Conservation (phyloP, 2,888 invertebrate species). For the Parelbella ahira region DNA sequence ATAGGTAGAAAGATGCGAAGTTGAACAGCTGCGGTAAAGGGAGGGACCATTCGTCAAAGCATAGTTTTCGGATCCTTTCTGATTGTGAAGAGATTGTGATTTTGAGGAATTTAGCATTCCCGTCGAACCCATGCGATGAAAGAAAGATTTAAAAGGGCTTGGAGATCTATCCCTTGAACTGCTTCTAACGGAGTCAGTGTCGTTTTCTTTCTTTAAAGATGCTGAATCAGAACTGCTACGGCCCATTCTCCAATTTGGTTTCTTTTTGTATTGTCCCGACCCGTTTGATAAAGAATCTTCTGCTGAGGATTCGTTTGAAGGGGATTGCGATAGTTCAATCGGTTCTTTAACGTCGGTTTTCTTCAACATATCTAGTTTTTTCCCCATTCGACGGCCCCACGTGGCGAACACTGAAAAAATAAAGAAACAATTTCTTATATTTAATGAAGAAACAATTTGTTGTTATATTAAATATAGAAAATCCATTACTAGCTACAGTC, state of each 20-base stretch:
- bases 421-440: too few species aligned
- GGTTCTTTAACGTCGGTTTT: conserved; percentile 83
- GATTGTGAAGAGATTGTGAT: conserved; percentile 65
- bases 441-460: too few species aligned
- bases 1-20: conserved; percentile 87
- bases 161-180: conserved; percentile 79
- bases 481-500: too few species aligned
- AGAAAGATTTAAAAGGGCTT: conserved; percentile 86
- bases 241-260: conserved; percentile 81
- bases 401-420: conserved; percentile 82
- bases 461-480: too few species aligned
- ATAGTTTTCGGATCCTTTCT: conserved; percentile 57
- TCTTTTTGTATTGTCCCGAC: conserved; percentile 75
- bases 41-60: conserved; percentile 67
- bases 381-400: conserved; percentile 90
- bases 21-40: conserved; percentile 88
- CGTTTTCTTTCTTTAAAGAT: conserved; percentile 66
- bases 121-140: conserved; percentile 88
- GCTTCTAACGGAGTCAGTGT: conserved; percentile 71
- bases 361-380: conserved; percentile 87
- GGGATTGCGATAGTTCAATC: conserved; percentile 45
- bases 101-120: conserved; percentile 85
- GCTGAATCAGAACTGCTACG: conserved; percentile 73
- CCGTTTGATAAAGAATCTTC: conserved; percentile 55
- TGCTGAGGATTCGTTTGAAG: conserved; percentile 46